A percentile compares a stretch with the other conserved stretches of the same genome.
Evolutionary conservation across 2,113 vertebrate genomes (phyloP).

Genomic region (Hippocampus comes): DNA sequence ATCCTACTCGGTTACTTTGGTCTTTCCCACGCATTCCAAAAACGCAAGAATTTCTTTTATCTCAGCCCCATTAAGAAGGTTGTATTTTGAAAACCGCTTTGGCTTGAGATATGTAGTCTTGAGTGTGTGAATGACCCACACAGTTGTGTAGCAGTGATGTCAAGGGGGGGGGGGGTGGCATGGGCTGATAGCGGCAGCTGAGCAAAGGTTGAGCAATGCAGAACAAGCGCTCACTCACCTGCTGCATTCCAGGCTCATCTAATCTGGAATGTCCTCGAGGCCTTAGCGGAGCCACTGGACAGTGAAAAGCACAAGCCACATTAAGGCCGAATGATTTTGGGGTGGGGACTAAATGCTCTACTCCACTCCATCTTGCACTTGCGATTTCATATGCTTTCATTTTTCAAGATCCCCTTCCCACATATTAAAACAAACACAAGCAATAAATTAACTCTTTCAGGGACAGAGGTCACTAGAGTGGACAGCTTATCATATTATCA

Average conservation of each 20-base stretch:
- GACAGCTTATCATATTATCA: too few relatives aligned
- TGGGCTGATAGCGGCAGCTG: slow-evolving; percentile 38
- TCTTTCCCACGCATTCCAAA: slow-evolving; percentile 18
- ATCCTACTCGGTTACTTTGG: slow-evolving; percentile 8
- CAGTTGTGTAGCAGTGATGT: slow-evolving; percentile 41
- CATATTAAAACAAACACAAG: too few relatives aligned
- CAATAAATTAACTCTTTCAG: too few relatives aligned
- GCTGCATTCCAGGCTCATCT: slow-evolving; percentile 29
- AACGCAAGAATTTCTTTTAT: slow-evolving; percentile 10
- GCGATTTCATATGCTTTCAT: too few relatives aligned
- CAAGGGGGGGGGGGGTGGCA: slow-evolving; percentile 26
- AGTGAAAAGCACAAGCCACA: neutral
- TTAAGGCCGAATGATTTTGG: too few relatives aligned
- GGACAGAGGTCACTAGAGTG: too few relatives aligned
- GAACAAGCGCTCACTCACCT: slow-evolving; percentile 36
- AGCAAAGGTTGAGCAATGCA: slow-evolving; percentile 53
- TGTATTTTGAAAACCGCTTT: slow-evolving; percentile 22
- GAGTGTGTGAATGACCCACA: slow-evolving; percentile 34
- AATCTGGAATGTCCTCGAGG: slow-evolving; percentile 47
- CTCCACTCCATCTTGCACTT: too few relatives aligned
- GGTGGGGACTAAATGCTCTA: too few relatives aligned
- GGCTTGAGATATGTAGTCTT: slow-evolving; percentile 15
- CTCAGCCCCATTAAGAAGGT: slow-evolving; percentile 28
- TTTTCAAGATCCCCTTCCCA: too few relatives aligned
- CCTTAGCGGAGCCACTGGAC: slow-evolving; percentile 6